Base-by-base conservation (phyloP, 2,797 vertebrate species). In the Scolopax rusticola region DNA sequence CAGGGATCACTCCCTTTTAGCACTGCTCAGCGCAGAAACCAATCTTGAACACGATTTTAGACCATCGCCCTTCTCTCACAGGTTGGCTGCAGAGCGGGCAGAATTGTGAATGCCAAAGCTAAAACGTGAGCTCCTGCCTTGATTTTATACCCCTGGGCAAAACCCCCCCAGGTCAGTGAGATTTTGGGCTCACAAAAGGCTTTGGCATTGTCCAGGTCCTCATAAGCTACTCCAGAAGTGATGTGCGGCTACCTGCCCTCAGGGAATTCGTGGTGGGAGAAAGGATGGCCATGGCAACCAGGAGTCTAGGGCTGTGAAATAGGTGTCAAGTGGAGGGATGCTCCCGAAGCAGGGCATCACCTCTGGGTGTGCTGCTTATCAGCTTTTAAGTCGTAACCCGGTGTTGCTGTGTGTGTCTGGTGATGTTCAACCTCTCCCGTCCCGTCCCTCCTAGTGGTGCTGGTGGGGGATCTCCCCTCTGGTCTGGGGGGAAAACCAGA, bases 161-260 rank as follows among this genome's bases (percentile, higher is more conserved):
- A 64, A 2, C 1, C 2, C 32, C 17, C 33, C 27, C 8, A 38
- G 65, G 19, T 43, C 17, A 25, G 3, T 1, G 3, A 10, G 78
- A 75, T 17, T 36, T 89, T 60, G 69, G 43, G 27, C 33, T 93
- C 33, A 3, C 0, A 2, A 36, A 54, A 45, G 32, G 19, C 40
- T 87, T 68, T 16, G 36, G 32, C 40, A 32, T 5, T 74, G 53
- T 23, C 28, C 2, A 2, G 18, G 16, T 40, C 19, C 38, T 57
- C 2, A 0, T 24, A 38, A 79, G 23, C 18, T 8, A 0, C 50
- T 74, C 1, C 5, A 30, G 33, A 21, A 27, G 53, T 11, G 32
- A 36, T 12, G 8, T 19, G n/a, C 30, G 45, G 59, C 61, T 74
- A 38, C 32, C 54, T 77, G 45, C 45, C 19, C 70, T 68, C 38